Evolutionary conservation across 2,888 invertebrate species (phyloP), one percentile per base, ranked within the genome.

Genomic region (Drosophila putrida): DNA sequence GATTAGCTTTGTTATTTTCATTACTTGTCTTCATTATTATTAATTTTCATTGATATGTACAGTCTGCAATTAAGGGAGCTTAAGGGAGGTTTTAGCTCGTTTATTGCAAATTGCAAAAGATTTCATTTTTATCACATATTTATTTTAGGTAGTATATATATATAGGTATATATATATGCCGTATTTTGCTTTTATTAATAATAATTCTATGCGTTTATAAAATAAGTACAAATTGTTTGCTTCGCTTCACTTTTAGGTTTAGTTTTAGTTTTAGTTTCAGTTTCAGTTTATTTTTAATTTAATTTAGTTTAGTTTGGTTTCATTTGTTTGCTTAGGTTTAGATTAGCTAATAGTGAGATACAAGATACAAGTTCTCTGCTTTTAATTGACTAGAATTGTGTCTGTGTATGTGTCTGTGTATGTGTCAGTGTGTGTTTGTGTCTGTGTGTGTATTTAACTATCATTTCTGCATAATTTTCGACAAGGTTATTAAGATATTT

Each of bases 381-480:
- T 69, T 86, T 83, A 83, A 86, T 83, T 83, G 83, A 86, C 86
- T 83, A 83, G 80, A 85, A 76, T 65, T 58, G 55, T 62, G 49
- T 71, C 28, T 38, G 41, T 64, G 25, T 63, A 38, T 53, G 28
- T 62, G 55, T 44, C 28, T 66, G 46, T 73, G 25, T 66, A 0
- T 8, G 54, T 62, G 49, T 67, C 28, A 31, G 38, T 58, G 55
- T 62, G 49, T 71, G 20, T 38, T 38, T 65, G 13, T 58, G 38
- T 65, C 44, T 59, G 33, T 62, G 20, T 57, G 55, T 60, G 49
- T 55, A 54, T 61, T 67, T 50, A 57, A 65, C 58, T 70, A 65
- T 38, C 15, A 58, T 59, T 62, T 65, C 60, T 61, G 55, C 58
- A 65, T 79, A 58, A 72, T 76, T 59, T 76, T 76, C 71, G 80